phyloP scores from a whole-genome alignment of 2,797 vertebrate species.

The Helostoma temminkii region DNA sequence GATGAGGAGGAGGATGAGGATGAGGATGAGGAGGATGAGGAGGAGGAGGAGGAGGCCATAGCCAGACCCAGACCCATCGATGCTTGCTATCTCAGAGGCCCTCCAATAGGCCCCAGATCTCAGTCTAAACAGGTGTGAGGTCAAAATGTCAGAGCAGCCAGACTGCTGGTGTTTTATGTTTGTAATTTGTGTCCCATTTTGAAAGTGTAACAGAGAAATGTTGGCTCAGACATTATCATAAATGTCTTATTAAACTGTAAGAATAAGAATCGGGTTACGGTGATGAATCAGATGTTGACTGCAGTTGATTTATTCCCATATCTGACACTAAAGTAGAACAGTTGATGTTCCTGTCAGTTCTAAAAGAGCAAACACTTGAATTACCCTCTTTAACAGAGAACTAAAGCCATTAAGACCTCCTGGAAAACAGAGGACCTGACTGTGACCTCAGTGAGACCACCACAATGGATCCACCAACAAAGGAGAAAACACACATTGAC shows the following conservation, averaged over 20 bases:
- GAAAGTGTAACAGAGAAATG: no score
- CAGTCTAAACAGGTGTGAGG: conserved; percentile 67
- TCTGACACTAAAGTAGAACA: not conserved
- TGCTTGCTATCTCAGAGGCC: conserved; percentile 60
- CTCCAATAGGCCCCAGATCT: conserved; percentile 48
- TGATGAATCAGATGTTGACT: no score
- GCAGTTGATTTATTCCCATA: not conserved
- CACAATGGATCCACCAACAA: not conserved
- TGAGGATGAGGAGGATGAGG: conserved; percentile 8
- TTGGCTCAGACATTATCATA: no score
- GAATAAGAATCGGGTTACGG: no score
- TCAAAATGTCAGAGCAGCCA: not conserved
- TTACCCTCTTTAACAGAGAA: conserved; percentile 60
- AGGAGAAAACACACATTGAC: not conserved
- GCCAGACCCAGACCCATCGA: conserved; percentile 42
- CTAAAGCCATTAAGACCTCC: not conserved
- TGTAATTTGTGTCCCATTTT: no score
- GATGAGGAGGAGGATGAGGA: conserved; percentile 27
- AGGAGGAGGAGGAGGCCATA: conserved; percentile 11
- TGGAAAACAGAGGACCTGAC: not conserved
- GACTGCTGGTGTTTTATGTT: not conserved
- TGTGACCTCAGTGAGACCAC: not conserved
- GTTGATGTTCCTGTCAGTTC: not conserved
- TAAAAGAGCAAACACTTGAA: conserved; percentile 35
- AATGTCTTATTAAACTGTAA: no score